phyloP scores from a whole-genome alignment of 2,888 invertebrate species.

The Trichogramma evanescens region DNA sequence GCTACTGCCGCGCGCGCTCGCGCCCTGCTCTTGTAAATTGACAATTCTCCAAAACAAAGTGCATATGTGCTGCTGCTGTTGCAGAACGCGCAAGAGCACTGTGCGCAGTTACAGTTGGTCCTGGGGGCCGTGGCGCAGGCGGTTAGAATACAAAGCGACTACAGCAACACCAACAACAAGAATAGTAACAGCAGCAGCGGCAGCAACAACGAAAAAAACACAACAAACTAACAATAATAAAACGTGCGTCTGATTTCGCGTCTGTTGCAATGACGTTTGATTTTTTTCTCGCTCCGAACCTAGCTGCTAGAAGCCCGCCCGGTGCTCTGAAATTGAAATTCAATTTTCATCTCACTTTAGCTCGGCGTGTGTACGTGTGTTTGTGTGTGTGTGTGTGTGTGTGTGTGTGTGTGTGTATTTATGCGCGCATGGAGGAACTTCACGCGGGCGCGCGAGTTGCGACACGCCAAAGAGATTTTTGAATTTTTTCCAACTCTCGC shows the following conservation, averaged over 20 bases:
- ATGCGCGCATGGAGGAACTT: no score
- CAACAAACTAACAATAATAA: no score
- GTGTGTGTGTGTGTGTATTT: no score
- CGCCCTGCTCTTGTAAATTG: constrained; percentile 12
- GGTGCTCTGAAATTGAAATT: constrained; percentile 8
- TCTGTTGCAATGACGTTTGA: constrained; percentile 10
- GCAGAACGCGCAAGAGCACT: neutral
- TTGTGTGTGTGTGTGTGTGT: no score
- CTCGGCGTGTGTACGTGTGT: neutral
- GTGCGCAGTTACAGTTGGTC: neutral
- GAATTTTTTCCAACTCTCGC: neutral
- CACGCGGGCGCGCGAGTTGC: no score
- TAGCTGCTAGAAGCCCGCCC: neutral
- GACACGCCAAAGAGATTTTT: neutral
- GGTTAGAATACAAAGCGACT: no score
- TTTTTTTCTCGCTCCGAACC: neutral
- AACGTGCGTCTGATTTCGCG: no score
- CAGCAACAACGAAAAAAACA: no score
- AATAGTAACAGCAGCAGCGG: no score
- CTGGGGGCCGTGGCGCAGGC: no score
- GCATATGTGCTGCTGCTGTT: neutral
- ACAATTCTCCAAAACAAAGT: constrained; percentile 14
- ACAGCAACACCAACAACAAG: no score
- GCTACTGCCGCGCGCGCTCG: neutral
- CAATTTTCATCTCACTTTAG: constrained; percentile 14